Evolutionary conservation across 2,797 vertebrate species (phyloP), one percentile per base, ranked within the genome.

Genomic region (Spheniscus humboldti): DNA sequence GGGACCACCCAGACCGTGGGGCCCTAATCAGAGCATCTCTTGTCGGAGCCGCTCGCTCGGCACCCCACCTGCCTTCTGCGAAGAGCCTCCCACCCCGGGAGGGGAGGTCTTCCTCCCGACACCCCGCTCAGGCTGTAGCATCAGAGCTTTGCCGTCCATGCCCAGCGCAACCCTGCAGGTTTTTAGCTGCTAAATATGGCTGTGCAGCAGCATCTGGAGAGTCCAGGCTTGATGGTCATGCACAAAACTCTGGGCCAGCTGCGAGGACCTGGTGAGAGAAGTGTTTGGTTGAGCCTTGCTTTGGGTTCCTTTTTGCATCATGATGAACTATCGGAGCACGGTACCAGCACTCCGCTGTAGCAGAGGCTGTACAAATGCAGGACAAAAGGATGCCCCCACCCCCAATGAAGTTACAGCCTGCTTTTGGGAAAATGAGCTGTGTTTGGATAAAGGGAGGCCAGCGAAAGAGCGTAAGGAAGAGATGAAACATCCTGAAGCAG

Each of bases 341-440:
- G 19, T 37, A 24, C 33, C 48, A 10, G 31, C 23, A 2, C 16
- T 22, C 7, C 0, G 1, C 43, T 28, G 60, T 11, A 1, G 1
- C n/a, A 35, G 69, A 15, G 52, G 25, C 57, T n/a, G 20, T 28
- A 11, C 27, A 25, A 52, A 12, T 6, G 28, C 28, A 17, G 60
- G 39, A 22, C 5, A 11, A 33, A 64, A 56, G 28, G 23, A n/a
- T 25, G 23, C 5, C 14, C 14, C 5, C 13, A 20, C 15, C 19
- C 18, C 10, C 18, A 7, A 0, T 10, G 24, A 55, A 52, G 30
- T 39, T 64, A 10, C 50, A 43, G 45, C 35, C 33, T 35, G 25
- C 57, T 66, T 80, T 72, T 13, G 31, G 37, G 64, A 50, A 37
- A n/a, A 30, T 11, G 22, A 18, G 19, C 47, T 30, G 22, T 27